Percentiles rank a stretch among this genome's conserved stretches.
Conservation (phyloP, 2,113 vertebrate species). For the Mellivora capensis region DNA sequence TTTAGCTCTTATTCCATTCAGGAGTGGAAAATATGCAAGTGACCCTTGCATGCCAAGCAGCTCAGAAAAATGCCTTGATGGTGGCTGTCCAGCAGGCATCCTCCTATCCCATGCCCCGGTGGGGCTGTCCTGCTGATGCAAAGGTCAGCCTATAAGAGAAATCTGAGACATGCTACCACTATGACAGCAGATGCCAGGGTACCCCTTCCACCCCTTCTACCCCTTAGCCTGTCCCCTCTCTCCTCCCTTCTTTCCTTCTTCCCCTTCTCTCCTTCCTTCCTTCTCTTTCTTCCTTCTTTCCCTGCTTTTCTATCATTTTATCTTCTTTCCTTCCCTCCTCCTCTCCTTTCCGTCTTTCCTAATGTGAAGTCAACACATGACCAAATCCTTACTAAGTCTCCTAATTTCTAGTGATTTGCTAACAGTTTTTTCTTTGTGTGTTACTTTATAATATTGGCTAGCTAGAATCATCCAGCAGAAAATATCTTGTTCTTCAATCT, state of each 20-base stretch:
- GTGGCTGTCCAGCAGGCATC: conserved; percentile 80
- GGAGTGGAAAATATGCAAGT: conserved; percentile 85
- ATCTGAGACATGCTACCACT: neutral
- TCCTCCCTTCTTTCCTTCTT: neutral
- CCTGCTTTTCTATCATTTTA: neutral
- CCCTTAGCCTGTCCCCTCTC: rapidly evolving
- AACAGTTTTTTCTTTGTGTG: neutral
- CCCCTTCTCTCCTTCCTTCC: rapidly evolving
- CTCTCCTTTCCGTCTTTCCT: neutral
- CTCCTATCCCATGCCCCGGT: conserved; percentile 74
- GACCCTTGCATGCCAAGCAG: conserved; percentile 81
- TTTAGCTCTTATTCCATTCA: conserved; percentile 80
- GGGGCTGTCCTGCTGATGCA: neutral
- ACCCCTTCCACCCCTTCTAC: too few relatives aligned
- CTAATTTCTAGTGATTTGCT: neutral
- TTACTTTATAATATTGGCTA: neutral
- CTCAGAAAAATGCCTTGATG: conserved; percentile 85
- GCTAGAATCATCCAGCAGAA: neutral
- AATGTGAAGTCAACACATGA: neutral
- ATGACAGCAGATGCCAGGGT: neutral
- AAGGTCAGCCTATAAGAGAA: conserved; percentile 64
- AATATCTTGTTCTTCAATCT: neutral
- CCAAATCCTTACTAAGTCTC: neutral
- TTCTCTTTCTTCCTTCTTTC: neutral
- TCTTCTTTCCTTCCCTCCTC: neutral